Conservation (phyloP, 2,113 vertebrate genomes). For the Brachionichthys hirsutus region DNA sequence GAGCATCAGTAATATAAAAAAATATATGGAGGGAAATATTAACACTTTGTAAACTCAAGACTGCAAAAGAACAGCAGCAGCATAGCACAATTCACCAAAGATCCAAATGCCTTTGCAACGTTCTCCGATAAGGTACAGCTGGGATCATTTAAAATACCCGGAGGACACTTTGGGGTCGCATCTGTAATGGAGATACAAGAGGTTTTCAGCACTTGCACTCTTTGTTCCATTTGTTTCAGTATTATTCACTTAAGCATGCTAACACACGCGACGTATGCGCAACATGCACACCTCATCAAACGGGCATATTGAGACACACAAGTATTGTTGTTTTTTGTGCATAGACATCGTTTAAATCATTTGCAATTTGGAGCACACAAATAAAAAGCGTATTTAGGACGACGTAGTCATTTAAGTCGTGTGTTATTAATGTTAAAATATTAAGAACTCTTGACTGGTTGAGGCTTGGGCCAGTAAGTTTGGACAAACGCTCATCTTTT, state of each 20-base stretch:
- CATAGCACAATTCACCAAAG: not conserved
- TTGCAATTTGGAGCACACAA: not conserved
- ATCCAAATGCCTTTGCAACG: not conserved
- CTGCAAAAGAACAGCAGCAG: not conserved
- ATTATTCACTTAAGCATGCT: too few species aligned
- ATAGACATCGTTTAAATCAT: not conserved
- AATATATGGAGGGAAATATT: slow-evolving; percentile 14
- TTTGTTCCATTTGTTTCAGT: too few species aligned
- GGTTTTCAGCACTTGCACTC: too few species aligned
- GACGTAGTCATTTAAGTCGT: not conserved
- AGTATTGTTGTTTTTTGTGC: not conserved
- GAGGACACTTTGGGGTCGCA: not conserved
- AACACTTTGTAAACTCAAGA: slow-evolving; percentile 40
- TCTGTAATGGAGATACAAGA: not conserved
- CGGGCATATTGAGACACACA: too few species aligned
- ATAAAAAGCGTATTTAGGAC: not conserved
- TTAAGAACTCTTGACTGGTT: not conserved
- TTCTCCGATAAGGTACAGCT: not conserved
- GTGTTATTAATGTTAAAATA: not conserved
- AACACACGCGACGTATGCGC: too few species aligned
- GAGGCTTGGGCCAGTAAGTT: not conserved
- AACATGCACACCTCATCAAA: too few species aligned
- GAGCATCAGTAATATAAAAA: slow-evolving; percentile 20
- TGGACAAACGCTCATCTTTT: not conserved
- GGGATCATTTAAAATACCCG: not conserved